These are phyloP conservation scores for Drosophila mauritiana DNA, from an alignment of 1,140 invertebrate genomes.

Conservation along the genomic window DNA sequence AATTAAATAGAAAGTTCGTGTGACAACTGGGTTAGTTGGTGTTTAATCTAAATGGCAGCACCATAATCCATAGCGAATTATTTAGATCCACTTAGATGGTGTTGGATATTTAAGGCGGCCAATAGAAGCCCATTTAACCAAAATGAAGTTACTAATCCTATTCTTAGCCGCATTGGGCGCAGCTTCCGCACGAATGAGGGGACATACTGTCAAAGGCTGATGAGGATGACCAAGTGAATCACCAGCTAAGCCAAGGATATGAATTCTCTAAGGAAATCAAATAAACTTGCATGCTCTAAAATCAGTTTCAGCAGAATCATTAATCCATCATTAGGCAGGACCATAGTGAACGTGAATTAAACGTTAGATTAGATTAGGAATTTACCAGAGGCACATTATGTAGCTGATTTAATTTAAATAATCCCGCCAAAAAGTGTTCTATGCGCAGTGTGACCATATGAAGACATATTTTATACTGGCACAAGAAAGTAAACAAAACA, in stretches of 20 bases:
- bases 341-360: no score
- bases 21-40: no score
- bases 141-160: neutral
- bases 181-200: neutral
- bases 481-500: conserved; percentile 1
- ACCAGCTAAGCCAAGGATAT: neutral
- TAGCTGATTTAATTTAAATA: neutral
- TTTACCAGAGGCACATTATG: neutral
- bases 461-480: conserved; percentile 1
- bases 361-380: neutral
- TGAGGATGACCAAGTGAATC: neutral
- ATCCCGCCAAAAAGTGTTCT: neutral
- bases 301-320: no score
- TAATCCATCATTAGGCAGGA: neutral
- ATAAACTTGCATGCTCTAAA: neutral
- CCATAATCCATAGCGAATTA: neutral
- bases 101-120: neutral
- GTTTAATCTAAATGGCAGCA: neutral
- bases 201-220: neutral
- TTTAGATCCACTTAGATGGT: neutral
- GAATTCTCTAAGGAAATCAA: neutral
- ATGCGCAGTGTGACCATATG: neutral
- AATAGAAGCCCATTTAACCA: neutral
- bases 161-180: neutral
- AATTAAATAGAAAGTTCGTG: no score